Percentiles rank a stretch among this genome's conserved stretches.
phyloP scores from a whole-genome alignment of 1,140 invertebrate genomes.

The Globodera rostochiensis region DNA sequence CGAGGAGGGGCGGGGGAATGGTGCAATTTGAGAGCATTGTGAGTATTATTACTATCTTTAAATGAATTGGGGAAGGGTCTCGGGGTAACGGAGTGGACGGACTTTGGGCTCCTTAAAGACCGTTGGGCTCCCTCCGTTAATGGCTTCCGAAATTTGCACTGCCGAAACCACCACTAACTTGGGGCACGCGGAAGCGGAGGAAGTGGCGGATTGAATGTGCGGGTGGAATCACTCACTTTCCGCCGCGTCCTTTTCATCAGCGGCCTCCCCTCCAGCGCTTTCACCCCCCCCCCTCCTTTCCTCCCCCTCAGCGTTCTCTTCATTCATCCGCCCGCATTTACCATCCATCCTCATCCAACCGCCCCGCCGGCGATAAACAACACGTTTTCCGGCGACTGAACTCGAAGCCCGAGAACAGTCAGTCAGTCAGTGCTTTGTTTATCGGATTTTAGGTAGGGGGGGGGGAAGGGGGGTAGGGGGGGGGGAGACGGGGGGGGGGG shows the following conservation, averaged over 20 bases:
- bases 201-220: slow-evolving; percentile 6
- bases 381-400: neutral
- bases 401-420: neutral
- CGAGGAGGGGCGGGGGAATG: neutral
- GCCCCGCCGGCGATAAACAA: neutral
- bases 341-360: neutral
- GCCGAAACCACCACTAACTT: neutral
- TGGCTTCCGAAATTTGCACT: neutral
- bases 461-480: too few relatives aligned
- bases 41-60: neutral
- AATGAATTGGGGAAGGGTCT: neutral
- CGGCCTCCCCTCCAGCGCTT: neutral
- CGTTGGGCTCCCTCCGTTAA: neutral
- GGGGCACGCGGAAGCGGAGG: neutral
- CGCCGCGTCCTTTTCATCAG: neutral
- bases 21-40: slow-evolving; percentile 1
- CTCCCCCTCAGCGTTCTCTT: neutral
- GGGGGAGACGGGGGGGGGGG: too few relatives aligned
- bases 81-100: neutral
- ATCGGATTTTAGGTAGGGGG: neutral
- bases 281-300: neutral
- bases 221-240: neutral
- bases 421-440: neutral
- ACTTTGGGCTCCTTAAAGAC: neutral
- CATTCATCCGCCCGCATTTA: neutral